A percentile compares a stretch with the other conserved stretches of the same genome.
phyloP scores from a whole-genome alignment of 2,113 vertebrate species.

The Heterochromis multidens region DNA sequence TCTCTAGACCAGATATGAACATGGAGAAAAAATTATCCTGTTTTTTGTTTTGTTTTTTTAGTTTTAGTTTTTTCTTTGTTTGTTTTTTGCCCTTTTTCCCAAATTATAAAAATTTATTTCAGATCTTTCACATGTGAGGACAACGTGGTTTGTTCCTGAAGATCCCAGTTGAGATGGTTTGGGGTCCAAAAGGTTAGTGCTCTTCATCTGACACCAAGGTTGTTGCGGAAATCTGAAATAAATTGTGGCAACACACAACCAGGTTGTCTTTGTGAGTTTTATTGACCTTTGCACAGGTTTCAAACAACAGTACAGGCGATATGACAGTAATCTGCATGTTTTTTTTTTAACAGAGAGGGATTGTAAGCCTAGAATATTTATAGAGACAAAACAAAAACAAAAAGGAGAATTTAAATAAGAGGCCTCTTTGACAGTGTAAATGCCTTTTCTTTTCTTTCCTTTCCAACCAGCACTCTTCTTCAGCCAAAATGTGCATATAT shows the following conservation, averaged over 20 bases:
- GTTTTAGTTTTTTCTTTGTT: no score
- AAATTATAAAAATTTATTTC: no score
- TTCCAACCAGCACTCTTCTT: not conserved
- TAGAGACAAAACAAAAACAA: not conserved
- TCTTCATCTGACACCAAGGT: not conserved
- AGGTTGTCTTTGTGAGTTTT: not conserved
- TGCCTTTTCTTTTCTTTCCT: not conserved
- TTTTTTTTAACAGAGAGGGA: not conserved
- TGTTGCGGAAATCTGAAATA: not conserved
- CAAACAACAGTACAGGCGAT: not conserved
- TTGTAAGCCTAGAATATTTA: not conserved
- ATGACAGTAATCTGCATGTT: not conserved
- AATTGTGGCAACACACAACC: not conserved
- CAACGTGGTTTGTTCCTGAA: no score
- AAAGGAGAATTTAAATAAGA: not conserved
- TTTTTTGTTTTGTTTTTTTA: no score
- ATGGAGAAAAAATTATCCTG: no score
- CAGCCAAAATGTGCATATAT: not conserved
- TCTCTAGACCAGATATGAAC: no score
- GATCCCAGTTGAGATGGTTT: no score
- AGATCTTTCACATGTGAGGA: no score
- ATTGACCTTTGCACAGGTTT: not conserved
- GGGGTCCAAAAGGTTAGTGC: no score
- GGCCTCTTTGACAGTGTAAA: not conserved
- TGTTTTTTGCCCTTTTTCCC: no score